phyloP scores from a whole-genome alignment of 2,888 invertebrate genomes.

The Drosophila phalerata region DNA sequence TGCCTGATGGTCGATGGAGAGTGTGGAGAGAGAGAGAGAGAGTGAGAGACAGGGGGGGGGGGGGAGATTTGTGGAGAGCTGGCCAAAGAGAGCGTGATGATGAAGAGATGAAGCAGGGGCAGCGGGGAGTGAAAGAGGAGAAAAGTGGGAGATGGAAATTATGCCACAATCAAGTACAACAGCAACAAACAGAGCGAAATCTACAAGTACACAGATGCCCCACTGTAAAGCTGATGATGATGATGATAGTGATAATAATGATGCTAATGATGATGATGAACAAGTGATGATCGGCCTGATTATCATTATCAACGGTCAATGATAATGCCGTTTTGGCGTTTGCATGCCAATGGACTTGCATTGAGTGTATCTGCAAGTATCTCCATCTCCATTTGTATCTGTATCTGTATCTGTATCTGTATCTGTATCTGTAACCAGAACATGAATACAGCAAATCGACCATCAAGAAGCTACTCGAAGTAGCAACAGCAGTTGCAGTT shows the following conservation, averaged over 20 bases:
- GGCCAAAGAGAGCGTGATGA: conserved; percentile 2
- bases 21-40: neutral
- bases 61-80: neutral
- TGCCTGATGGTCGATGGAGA: conserved; percentile 48
- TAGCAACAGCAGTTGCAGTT: conserved; percentile 28
- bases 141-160: conserved; percentile 63
- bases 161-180: conserved; percentile 82
- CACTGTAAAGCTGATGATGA: conserved; percentile 27
- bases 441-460: conserved; percentile 19
- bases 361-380: conserved; percentile 32
- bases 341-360: conserved; percentile 52
- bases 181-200: conserved; percentile 59
- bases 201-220: conserved; percentile 38
- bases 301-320: conserved; percentile 64
- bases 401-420: conserved; percentile 6
- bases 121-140: neutral
- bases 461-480: conserved; percentile 71
- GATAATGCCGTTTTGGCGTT: conserved; percentile 68
- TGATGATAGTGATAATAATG: conserved; percentile 36
- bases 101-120: neutral
- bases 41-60: neutral
- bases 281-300: conserved; percentile 40
- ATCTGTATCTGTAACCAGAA: conserved; percentile 4
- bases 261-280: conserved; percentile 6
- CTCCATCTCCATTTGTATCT: conserved; percentile 1